Percentiles rank a stretch among this genome's conserved stretches.
phyloP scores from a whole-genome alignment of 2,797 vertebrate genomes.

The Gallinago stenura region DNA sequence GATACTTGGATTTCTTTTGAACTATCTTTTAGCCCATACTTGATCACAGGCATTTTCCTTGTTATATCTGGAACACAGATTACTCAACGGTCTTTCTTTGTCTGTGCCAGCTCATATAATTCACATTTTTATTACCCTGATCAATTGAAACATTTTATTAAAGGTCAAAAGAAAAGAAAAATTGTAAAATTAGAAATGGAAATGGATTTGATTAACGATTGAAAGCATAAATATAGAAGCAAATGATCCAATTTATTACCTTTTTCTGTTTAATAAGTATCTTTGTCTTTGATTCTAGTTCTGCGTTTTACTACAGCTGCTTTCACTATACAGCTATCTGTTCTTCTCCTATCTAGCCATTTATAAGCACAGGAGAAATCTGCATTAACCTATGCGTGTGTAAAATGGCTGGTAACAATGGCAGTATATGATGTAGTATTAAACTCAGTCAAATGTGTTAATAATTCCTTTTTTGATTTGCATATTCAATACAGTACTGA shows the following conservation, averaged over 20 bases:
- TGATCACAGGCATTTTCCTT: constrained; percentile 20
- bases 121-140: constrained; percentile 72
- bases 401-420: neutral
- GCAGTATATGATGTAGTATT: fast-evolving
- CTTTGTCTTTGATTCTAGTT: constrained; percentile 36
- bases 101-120: constrained; percentile 67
- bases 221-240: constrained; percentile 65
- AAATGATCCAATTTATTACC: constrained; percentile 63
- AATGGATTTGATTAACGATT: constrained; percentile 70
- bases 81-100: constrained; percentile 39
- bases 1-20: neutral
- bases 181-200: constrained; percentile 72
- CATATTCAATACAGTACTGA: neutral
- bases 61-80: constrained; percentile 45
- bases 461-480: neutral
- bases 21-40: neutral
- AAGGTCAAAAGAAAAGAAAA: constrained; percentile 74
- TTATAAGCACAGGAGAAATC: neutral
- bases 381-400: neutral
- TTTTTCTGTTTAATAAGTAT: constrained; percentile 48
- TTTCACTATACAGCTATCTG: neutral
- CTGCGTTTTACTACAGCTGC: neutral
- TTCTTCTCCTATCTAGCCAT: neutral
- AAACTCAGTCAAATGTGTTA: neutral
- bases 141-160: constrained; percentile 75